Conservation (phyloP, 2,797 vertebrate species). For the Pseudomugil gertrudae region DNA sequence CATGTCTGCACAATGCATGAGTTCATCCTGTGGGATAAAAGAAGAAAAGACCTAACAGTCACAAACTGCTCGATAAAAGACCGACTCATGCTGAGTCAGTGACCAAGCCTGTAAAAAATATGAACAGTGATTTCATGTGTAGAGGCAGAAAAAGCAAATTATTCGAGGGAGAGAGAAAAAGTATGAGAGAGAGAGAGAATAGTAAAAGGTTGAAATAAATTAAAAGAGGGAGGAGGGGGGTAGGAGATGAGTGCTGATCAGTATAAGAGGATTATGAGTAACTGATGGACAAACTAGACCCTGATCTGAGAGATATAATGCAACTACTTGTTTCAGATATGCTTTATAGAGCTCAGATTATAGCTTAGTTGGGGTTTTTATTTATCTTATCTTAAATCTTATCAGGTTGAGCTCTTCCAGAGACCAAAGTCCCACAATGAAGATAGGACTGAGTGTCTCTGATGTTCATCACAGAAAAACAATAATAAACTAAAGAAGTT, state of each 20-base stretch:
- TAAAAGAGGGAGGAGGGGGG: background rate
- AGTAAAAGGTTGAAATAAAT: background rate
- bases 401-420: background rate
- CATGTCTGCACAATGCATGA: constrained; percentile 57
- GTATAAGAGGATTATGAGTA: constrained; percentile 41
- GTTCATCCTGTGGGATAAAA: constrained; percentile 49
- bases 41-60: background rate
- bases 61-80: background rate
- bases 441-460: background rate
- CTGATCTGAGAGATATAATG: constrained; percentile 20
- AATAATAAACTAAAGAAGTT: background rate
- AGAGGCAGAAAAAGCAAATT: background rate
- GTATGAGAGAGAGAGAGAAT: background rate
- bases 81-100: background rate
- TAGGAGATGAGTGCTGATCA: constrained; percentile 8
- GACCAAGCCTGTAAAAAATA: no score
- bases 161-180: background rate
- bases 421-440: constrained; percentile 1
- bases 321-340: constrained; percentile 16
- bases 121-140: background rate
- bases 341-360: constrained; percentile 26
- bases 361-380: constrained; percentile 41
- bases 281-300: constrained; percentile 18
- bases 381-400: constrained; percentile 12
- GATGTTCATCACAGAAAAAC: constrained; percentile 15